A percentile compares a stretch with the other conserved stretches of the same genome.
Conservation (phyloP, 2,113 vertebrate species). For the Oriolus oriolus region DNA sequence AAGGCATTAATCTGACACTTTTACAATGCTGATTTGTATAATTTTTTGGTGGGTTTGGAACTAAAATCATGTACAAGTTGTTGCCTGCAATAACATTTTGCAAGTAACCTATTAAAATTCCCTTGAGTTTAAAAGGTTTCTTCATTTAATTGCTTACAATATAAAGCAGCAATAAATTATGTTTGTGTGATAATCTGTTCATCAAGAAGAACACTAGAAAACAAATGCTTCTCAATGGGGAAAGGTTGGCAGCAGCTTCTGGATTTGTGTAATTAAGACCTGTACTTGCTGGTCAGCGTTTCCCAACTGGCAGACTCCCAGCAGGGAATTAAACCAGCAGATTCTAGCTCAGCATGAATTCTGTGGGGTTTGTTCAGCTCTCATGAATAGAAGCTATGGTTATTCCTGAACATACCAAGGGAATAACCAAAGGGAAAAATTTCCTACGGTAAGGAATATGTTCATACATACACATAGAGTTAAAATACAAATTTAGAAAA, state of each 20-base stretch:
- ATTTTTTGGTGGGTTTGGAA: constrained; percentile 90
- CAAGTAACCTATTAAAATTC: constrained; percentile 94
- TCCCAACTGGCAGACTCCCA: constrained; percentile 53
- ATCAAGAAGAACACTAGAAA: constrained; percentile 56
- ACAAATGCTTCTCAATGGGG: constrained; percentile 64
- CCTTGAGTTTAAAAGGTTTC: constrained; percentile 77
- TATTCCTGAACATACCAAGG: not conserved
- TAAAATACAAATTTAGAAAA: not conserved
- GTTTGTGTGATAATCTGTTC: constrained; percentile 63
- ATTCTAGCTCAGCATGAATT: constrained; percentile 54
- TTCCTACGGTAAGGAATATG: not conserved
- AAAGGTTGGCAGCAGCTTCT: constrained; percentile 56
- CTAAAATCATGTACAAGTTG: constrained; percentile 83
- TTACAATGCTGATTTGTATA: constrained; percentile 98
- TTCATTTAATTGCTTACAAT: constrained; percentile 73
- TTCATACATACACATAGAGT: not conserved
- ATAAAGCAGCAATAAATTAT: constrained; percentile 69
- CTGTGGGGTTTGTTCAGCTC: constrained; percentile 30
- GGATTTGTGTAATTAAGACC: constrained; percentile 58
- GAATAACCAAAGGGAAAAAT: not conserved
- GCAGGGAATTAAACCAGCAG: constrained; percentile 58
- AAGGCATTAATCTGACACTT: constrained; percentile 96
- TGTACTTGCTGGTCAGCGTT: constrained; percentile 46
- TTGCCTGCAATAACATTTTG: constrained; percentile 95
- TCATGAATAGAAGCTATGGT: constrained; percentile 26